Evolutionary conservation across 1,140 invertebrate species (phyloP), one percentile per base, ranked within the genome.

Genomic region (Ceratitis capitata): DNA sequence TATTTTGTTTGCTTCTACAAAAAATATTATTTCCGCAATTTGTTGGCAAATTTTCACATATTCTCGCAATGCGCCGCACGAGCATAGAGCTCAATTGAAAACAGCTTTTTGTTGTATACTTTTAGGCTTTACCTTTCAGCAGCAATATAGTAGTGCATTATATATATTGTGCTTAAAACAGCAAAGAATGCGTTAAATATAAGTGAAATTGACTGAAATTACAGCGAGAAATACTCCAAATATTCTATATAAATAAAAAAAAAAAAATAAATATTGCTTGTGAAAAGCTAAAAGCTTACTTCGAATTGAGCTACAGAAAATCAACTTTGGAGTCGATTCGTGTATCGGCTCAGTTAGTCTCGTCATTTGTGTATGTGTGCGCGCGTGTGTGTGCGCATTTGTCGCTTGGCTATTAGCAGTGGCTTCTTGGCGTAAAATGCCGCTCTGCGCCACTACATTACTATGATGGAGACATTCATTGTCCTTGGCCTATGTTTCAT

Each of bases 391-490:
- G 82, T 83, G 58, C 42, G 32, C 19, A 56, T 61, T 53, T 42
- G 49, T 61, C 39, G 51, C 56, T 84, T 29, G n/a, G 83, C 26
- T 84, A 82, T 85, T n/a, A n/a, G n/a, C n/a, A n/a, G n/a, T n/a
- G n/a, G 82, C 26, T 35, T 85, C 83, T 69, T 85, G 86, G 84
- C 49, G 45, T 47, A 85, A 74, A 85, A 85, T 82, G 86, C 86
- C 86, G 84, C 69, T 64, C 88, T 90, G 91, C 89, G 90, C 89
- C 89, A 86, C 88, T 86, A 89, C 87, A 32, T 89, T 87, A 87
- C 88, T 91, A 92, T 91, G 91, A 92, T 92, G 91, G 91, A 92
- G 90, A 92, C 91, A 92, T 92, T 92, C 89, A 88, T 92, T 89
- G 91, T 92, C 88, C 90, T 92, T 86, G 91, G 91, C 87, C 88